Percentiles rank a stretch among this genome's conserved stretches.
Evolutionary conservation across 2,888 invertebrate genomes (phyloP).

Genomic region (Melipona beecheii): DNA sequence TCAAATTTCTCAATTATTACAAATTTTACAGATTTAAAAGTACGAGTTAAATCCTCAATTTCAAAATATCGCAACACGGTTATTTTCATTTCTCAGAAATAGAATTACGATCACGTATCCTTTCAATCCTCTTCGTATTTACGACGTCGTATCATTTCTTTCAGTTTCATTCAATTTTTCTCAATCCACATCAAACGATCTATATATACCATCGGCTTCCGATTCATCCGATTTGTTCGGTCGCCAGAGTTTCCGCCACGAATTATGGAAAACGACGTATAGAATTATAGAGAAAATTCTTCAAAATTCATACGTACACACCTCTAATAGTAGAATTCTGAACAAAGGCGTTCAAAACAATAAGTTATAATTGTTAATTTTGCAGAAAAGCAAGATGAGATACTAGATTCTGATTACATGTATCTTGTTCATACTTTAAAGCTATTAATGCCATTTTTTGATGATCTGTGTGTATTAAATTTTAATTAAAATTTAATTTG

Average conservation of each 20-base stretch:
- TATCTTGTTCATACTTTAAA: no score
- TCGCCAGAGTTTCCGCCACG: no score
- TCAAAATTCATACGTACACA: background rate
- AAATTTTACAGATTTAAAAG: background rate
- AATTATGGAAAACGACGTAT: background rate
- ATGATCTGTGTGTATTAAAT: no score
- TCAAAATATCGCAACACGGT: background rate
- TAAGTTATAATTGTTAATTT: no score
- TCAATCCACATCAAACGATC: slow-evolving; percentile 33
- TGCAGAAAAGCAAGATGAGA: no score
- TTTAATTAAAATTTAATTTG: no score
- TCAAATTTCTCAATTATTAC: background rate
- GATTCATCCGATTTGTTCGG: slow-evolving; percentile 4
- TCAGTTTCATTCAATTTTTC: background rate
- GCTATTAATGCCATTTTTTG: no score
- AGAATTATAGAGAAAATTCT: background rate
- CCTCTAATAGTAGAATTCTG: no score
- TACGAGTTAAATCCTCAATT: background rate
- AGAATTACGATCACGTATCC: background rate
- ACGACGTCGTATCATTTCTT: background rate
- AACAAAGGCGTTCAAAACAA: no score
- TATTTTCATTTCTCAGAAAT: background rate
- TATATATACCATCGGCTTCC: slow-evolving; percentile 24
- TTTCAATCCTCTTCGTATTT: background rate
- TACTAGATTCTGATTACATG: no score